Conservation (phyloP, 2,797 vertebrate genomes). For the Hippopotamyrus pictus region DNA sequence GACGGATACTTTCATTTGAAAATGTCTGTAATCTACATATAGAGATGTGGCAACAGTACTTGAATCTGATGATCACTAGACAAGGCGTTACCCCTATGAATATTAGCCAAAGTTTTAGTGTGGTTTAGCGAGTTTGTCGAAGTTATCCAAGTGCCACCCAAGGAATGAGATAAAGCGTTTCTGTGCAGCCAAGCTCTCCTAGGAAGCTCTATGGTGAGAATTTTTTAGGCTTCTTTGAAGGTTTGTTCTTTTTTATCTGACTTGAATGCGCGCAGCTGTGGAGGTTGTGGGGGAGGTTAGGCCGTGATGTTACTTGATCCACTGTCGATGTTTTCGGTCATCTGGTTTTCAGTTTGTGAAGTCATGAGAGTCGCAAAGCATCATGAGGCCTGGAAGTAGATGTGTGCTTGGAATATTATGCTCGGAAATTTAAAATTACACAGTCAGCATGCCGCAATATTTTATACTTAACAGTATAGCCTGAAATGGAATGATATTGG, state of each 20-base stretch:
- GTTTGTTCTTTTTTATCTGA: background rate
- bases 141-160: background rate
- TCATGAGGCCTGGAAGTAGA: background rate
- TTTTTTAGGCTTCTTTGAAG: background rate
- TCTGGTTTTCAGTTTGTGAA: background rate
- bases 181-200: background rate
- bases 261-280: background rate
- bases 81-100: background rate
- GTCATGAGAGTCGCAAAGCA: background rate
- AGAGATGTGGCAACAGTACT: background rate
- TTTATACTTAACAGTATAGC: background rate
- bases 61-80: background rate
- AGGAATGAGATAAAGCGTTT: background rate
- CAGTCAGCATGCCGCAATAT: background rate
- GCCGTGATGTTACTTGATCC: background rate
- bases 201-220: background rate
- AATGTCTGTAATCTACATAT: background rate
- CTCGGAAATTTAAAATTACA: background rate
- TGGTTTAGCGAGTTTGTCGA: background rate
- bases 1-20: slow-evolving; percentile 4
- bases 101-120: background rate
- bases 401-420: background rate
- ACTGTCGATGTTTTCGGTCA: background rate
- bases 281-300: background rate
- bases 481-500: background rate